Conservation (phyloP, 2,797 vertebrate species). For the Enteromius treurensis region DNA sequence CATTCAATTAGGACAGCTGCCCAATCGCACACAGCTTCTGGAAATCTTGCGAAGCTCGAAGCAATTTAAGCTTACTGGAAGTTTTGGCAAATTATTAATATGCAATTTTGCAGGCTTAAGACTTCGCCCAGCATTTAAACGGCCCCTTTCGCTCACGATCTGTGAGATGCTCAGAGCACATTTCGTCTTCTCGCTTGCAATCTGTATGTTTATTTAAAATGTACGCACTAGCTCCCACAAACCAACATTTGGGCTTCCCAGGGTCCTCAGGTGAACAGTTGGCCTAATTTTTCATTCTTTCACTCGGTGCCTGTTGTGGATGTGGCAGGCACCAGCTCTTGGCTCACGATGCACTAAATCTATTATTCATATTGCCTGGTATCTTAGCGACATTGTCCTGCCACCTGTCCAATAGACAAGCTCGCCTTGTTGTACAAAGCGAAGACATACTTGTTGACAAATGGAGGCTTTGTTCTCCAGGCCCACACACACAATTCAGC, state of each 20-base stretch:
- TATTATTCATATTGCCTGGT: constrained; percentile 97
- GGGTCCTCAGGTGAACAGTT: constrained; percentile 87
- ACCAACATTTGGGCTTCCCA: constrained; percentile 65
- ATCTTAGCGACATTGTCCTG: constrained; percentile 93
- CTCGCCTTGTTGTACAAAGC: constrained; percentile 93
- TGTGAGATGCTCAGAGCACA: constrained; percentile 21
- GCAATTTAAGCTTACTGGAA: constrained; percentile 27
- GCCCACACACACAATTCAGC: constrained; percentile 51
- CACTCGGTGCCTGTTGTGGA: constrained; percentile 82
- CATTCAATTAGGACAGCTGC: constrained; percentile 64
- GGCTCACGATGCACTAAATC: constrained; percentile 91
- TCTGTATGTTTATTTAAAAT: constrained; percentile 43
- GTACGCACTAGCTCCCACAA: constrained; percentile 6
- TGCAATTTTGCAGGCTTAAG: constrained; percentile 34
- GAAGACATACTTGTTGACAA: constrained; percentile 92
- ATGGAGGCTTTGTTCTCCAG: constrained; percentile 84
- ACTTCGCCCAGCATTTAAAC: constrained; percentile 13
- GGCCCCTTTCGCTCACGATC: constrained; percentile 4
- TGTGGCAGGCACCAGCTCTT: constrained; percentile 91
- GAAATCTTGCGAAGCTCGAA: constrained; percentile 24
- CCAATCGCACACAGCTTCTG: constrained; percentile 63
- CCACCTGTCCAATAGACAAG: constrained; percentile 96
- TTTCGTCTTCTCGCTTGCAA: constrained; percentile 13
- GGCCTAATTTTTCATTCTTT: constrained; percentile 56
- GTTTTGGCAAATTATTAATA: constrained; percentile 33